Evolutionary conservation across 2,113 vertebrate species (phyloP), one percentile per base, ranked within the genome.

Genomic region (Alouatta palliata): DNA sequence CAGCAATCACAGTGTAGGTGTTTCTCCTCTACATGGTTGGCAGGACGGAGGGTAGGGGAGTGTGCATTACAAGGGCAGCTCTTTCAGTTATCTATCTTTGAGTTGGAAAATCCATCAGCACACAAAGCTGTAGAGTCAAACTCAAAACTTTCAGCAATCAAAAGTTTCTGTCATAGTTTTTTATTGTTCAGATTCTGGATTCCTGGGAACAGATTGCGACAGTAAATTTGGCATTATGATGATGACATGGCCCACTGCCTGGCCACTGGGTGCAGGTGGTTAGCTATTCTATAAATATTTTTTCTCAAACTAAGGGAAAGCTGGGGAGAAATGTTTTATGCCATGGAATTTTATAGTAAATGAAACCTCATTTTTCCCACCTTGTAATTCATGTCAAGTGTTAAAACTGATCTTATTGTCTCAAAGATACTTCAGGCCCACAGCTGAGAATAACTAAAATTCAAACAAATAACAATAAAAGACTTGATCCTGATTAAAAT

Each of bases 21-120:
- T 54, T 21, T 4, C 8, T 86, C 0, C 10, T 81, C 35, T 52
- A 23, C 1, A 52, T 52, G 52, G 52, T 16, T 52, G 52, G 52
- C 14, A 52, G 52, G 52, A 52, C 16, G 52, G 52, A 52, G 52
- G 52, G 4, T 54, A 14, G 0, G 2, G 2, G 1, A 66, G 4
- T 12, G 6, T 45, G 0, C 4, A 12, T 93, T n/a, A 56, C 6
- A n/a, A 54, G 8, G 7, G 37, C 61, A 25, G 0, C 1, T 27
- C 5, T 84, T 43, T 91, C 30, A 40, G 1, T 37, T 40, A 6
- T 43, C 54, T 21, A 82, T 3, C 6, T 94, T 70, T n/a, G 16
- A 3, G 11, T n/a, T 93, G 40, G 54, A 61, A 71, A 91, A 83
- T 77, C 9, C 37, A 75, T 52, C 64, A 75, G 14, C 21, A 73